These are phyloP conservation scores for Physeter macrocephalus DNA, from an alignment of 2,113 vertebrate species.

Conservation along the genomic window DNA sequence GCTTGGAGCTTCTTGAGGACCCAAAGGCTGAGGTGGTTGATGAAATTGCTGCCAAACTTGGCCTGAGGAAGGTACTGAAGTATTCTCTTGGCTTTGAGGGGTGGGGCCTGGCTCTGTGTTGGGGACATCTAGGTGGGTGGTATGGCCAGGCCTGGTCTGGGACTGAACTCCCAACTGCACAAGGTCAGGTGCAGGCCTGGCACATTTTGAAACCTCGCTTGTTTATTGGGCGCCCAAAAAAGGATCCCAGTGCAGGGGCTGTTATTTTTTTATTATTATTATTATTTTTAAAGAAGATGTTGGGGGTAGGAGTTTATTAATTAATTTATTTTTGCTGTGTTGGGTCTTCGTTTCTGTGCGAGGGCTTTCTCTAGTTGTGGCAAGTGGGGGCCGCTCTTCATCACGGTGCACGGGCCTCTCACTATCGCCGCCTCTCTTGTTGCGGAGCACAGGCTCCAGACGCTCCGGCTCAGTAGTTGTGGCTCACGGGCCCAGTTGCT, in stretches of 20 bases:
- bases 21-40: slow-evolving; percentile 95
- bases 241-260: neutral
- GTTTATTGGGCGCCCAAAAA: neutral
- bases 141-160: rapidly evolving
- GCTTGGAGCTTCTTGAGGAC: slow-evolving; percentile 95
- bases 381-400: no score
- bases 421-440: no score
- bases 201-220: neutral
- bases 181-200: neutral
- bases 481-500: no score
- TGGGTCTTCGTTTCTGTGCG: no score
- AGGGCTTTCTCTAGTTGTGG: no score
- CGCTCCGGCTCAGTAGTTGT: no score
- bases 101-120: neutral
- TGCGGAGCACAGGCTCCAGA: no score
- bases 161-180: neutral
- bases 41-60: slow-evolving; percentile 95
- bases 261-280: no score
- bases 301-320: no score
- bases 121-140: neutral
- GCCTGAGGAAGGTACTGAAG: slow-evolving; percentile 90
- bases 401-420: no score
- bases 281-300: no score
- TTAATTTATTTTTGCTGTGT: no score
- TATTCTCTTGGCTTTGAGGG: rapidly evolving